Percentiles rank a stretch among this genome's conserved stretches.
Evolutionary conservation across 2,113 vertebrate species (phyloP).

Genomic region (Cryptotis parvus): DNA sequence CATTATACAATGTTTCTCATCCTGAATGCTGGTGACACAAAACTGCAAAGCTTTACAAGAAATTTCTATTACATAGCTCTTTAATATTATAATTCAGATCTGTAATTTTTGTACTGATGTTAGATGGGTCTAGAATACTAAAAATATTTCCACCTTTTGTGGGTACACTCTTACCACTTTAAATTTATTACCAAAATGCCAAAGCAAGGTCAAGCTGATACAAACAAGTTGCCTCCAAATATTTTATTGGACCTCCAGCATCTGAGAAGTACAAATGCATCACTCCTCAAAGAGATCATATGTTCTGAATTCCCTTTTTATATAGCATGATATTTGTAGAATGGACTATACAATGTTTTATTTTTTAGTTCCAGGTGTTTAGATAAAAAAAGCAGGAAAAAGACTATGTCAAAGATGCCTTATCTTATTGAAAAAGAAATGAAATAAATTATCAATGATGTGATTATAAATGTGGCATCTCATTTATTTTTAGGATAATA

Average conservation of each 20-base stretch:
- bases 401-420: background rate
- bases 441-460: background rate
- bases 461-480: background rate
- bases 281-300: background rate
- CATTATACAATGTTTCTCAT: background rate
- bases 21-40: background rate
- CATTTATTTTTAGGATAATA: background rate
- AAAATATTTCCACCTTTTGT: too few species aligned
- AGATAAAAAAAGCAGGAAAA: background rate
- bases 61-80: background rate
- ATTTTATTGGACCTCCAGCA: background rate
- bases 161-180: too few species aligned
- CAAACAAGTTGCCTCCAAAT: background rate
- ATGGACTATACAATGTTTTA: background rate
- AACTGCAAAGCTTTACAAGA: background rate
- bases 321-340: background rate
- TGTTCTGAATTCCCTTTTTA: background rate
- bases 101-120: too few species aligned
- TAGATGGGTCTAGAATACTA: too few species aligned
- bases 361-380: background rate
- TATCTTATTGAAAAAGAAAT: background rate
- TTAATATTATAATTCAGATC: too few species aligned
- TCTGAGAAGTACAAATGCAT: background rate
- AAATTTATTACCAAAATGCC: too few species aligned
- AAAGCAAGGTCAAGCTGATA: background rate